Evolutionary conservation across 2,797 vertebrate genomes (phyloP).

Genomic region (Urophycis tenuis): DNA sequence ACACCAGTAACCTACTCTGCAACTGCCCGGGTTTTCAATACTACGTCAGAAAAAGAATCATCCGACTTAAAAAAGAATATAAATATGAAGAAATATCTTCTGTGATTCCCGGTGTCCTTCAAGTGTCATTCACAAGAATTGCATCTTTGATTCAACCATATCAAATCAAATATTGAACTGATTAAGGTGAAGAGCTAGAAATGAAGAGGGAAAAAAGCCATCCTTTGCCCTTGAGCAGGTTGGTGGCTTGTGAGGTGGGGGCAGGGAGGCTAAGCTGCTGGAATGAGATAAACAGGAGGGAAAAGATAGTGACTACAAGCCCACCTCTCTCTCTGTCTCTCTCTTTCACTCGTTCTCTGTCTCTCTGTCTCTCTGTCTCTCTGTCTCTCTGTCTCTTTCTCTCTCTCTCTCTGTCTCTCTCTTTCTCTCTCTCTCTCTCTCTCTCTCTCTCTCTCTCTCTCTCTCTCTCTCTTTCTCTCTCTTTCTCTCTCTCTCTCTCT

Average conservation of each 20-base stretch:
- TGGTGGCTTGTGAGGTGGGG: constrained; percentile 34
- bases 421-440: neutral
- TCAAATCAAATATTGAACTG: constrained; percentile 51
- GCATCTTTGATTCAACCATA: constrained; percentile 73
- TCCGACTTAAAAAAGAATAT: constrained; percentile 17
- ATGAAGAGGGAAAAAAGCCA: constrained; percentile 55
- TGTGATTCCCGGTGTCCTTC: constrained; percentile 73
- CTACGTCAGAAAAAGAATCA: constrained; percentile 13
- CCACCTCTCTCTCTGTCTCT: neutral
- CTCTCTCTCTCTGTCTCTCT: neutral
- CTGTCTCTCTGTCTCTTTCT: neutral
- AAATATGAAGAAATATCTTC: constrained; percentile 42
- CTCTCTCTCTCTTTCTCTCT: neutral
- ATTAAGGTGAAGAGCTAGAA: constrained; percentile 79
- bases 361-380: neutral
- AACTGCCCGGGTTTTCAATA: neutral
- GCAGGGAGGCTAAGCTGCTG: constrained; percentile 37
- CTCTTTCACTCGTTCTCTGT: neutral
- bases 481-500: neutral
- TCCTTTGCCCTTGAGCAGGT: constrained; percentile 55
- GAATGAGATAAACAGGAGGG: constrained; percentile 43
- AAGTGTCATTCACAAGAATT: constrained; percentile 67
- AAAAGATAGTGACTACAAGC: constrained; percentile 1
- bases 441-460: neutral
- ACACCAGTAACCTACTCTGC: neutral